These are phyloP conservation scores for Andrena bucephala DNA, from an alignment of 2,888 invertebrate genomes.

Conservation along the genomic window DNA sequence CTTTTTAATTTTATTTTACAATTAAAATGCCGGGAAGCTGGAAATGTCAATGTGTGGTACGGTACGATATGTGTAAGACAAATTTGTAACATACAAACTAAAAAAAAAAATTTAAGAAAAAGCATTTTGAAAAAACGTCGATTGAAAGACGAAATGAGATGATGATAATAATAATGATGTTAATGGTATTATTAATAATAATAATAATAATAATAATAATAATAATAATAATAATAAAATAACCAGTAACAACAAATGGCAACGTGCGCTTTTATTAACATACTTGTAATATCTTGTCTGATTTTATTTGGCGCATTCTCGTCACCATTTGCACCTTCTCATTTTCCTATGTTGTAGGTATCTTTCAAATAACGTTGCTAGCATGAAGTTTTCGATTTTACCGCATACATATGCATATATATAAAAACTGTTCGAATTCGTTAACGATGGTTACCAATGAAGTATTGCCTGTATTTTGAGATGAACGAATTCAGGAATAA, in stretches of 20 bases:
- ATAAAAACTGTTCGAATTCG: conserved; percentile 27
- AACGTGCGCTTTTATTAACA: conserved; percentile 48
- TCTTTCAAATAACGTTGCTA: background rate
- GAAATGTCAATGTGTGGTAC: conserved; percentile 37
- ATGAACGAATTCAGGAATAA: conserved; percentile 27
- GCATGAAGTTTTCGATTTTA: conserved; percentile 13
- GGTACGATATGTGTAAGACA: conserved; percentile 15
- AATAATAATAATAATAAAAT: conserved; percentile 8
- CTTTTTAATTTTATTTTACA: too few species aligned
- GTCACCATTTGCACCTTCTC: conserved; percentile 70
- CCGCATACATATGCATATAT: conserved; percentile 5
- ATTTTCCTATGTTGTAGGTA: too few species aligned
- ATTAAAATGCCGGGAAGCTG: conserved; percentile 17
- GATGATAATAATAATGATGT: too few species aligned
- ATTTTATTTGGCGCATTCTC: conserved; percentile 40
- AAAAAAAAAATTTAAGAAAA: background rate
- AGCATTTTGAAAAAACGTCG: too few species aligned
- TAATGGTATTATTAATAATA: too few species aligned
- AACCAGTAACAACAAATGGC: conserved; percentile 49
- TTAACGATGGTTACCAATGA: conserved; percentile 29
- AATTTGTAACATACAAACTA: conserved; percentile 23
- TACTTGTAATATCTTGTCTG: conserved; percentile 60
- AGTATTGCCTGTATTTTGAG: conserved; percentile 1
- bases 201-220: too few species aligned
- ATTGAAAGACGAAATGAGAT: too few species aligned